A percentile compares a stretch with the other conserved stretches of the same genome.
Evolutionary conservation across 1,140 invertebrate genomes (phyloP).

Genomic region (Caenorhabditis brenneri): DNA sequence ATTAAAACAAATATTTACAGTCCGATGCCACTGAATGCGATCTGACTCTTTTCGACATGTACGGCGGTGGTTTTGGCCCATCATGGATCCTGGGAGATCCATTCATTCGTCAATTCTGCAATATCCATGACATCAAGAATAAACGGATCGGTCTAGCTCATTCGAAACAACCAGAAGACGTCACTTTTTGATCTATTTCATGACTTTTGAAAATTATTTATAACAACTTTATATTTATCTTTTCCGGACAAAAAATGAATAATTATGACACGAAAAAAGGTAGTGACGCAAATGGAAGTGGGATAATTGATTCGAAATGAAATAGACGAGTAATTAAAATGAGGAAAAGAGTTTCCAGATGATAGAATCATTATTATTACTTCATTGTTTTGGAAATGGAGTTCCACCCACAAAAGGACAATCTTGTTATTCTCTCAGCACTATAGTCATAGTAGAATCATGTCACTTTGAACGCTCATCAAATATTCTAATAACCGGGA

Average conservation of each 20-base stretch:
- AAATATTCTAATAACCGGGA: too few relatives aligned
- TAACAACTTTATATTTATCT: not conserved
- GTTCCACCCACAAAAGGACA: too few relatives aligned
- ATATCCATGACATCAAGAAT: slow-evolving; percentile 45
- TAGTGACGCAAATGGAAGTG: not conserved
- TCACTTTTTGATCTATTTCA: slow-evolving; percentile 11
- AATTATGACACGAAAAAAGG: not conserved
- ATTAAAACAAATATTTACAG: not conserved
- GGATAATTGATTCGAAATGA: not conserved
- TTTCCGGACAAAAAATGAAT: not conserved
- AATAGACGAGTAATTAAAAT: not conserved
- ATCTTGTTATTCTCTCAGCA: too few relatives aligned
- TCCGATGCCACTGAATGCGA: slow-evolving; percentile 4
- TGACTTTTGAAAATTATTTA: not conserved
- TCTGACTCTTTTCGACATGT: slow-evolving; percentile 32
- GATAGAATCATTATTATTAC: not conserved
- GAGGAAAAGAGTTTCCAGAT: not conserved
- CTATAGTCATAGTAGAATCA: too few relatives aligned
- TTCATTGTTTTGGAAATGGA: too few relatives aligned
- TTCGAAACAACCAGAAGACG: slow-evolving; percentile 21
- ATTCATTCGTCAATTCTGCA: slow-evolving; percentile 51
- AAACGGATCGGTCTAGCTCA: slow-evolving; percentile 44
- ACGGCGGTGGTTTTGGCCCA: slow-evolving; percentile 4
- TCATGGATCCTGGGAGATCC: slow-evolving; percentile 46
- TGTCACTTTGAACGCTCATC: too few relatives aligned